phyloP scores from a whole-genome alignment of 2,113 vertebrate species.

The Athene noctua region DNA sequence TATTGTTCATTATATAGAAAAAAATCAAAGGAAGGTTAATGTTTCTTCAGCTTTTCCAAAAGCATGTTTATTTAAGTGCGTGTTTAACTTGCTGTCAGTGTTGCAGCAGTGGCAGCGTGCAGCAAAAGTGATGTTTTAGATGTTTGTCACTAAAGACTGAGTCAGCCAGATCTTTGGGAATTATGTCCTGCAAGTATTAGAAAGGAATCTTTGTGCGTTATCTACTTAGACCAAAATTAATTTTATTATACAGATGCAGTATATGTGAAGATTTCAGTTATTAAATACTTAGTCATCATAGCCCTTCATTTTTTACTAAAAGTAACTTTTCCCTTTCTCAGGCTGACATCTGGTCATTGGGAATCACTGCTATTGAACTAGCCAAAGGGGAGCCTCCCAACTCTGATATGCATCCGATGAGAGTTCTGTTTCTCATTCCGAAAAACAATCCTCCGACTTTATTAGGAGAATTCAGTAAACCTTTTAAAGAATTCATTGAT shows the following conservation, averaged over 20 bases:
- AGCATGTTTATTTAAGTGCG: not conserved
- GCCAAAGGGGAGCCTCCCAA: slow-evolving; percentile 93
- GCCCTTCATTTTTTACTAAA: not conserved
- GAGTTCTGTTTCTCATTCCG: slow-evolving; percentile 92
- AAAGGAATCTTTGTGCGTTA: not conserved
- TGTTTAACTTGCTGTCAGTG: not conserved
- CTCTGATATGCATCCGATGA: slow-evolving; percentile 93
- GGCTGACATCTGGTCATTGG: slow-evolving; percentile 94
- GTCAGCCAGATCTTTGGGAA: not conserved
- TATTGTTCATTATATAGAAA: not conserved
- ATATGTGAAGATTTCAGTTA: not conserved
- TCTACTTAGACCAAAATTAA: not conserved
- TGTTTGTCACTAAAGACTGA: not conserved
- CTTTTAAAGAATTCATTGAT: slow-evolving; percentile 93
- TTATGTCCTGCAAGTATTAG: not conserved
- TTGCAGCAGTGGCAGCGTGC: not conserved
- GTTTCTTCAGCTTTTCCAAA: not conserved
- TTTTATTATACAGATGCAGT: not conserved
- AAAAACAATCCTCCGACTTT: slow-evolving; percentile 89
- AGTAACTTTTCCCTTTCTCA: slow-evolving; percentile 42
- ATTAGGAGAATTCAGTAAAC: slow-evolving; percentile 87
- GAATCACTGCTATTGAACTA: slow-evolving; percentile 92
- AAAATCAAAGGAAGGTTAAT: not conserved
- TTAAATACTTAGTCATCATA: not conserved
- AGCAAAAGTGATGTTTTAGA: not conserved